Evolutionary conservation across 2,888 invertebrate genomes (phyloP), one percentile per base, ranked within the genome.

Genomic region (Rapana venosa): DNA sequence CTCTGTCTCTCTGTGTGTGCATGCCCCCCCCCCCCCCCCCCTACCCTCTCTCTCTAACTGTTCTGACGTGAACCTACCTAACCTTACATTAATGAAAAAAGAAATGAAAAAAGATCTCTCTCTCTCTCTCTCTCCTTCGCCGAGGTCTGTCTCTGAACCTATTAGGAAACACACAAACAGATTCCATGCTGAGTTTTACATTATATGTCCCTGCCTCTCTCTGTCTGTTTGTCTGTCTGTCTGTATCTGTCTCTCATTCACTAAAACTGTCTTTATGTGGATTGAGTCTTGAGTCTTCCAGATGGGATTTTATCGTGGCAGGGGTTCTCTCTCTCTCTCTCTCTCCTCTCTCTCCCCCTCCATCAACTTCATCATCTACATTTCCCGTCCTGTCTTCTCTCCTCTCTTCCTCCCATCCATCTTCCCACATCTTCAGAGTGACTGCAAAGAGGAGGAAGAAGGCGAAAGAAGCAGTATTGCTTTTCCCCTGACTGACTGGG

Each of bases 391-490:
- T 22, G 20, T 32, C 81, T 32, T 35, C 36, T 35, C 35, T 22
- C 36, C 36, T 81, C 35, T 35, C 81, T 36, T 20, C 35, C n/a
- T 81, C 20, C 35, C 81, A 13, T 26, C 81, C 20, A 35, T 32
- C 81, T 81, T 36, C 81, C 13, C 35, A 2, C 35, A 15, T 35
- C 32, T 35, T 35, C 81, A 36, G 35, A 81, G 15, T 22, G 35
- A 35, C 81, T 81, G 81, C 79, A 26, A 66, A 66, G 6, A 66
- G 66, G 77, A 30, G 77, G n/a, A n/a, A n/a, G 77, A 77, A n/a
- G n/a, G 77, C 20, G 77, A 77, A n/a, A 77, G 77, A 77, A n/a
- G n/a, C 26, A n/a, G 77, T 13, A n/a, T 26, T 47, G 8, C 47
- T 47, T 47, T 47, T 47, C 47, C 47, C 47, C 47, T 47, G 47